A percentile compares a stretch with the other conserved stretches of the same genome.
Evolutionary conservation across 2,888 invertebrate genomes (phyloP).

Genomic region (Lamellibrachia satsuma): DNA sequence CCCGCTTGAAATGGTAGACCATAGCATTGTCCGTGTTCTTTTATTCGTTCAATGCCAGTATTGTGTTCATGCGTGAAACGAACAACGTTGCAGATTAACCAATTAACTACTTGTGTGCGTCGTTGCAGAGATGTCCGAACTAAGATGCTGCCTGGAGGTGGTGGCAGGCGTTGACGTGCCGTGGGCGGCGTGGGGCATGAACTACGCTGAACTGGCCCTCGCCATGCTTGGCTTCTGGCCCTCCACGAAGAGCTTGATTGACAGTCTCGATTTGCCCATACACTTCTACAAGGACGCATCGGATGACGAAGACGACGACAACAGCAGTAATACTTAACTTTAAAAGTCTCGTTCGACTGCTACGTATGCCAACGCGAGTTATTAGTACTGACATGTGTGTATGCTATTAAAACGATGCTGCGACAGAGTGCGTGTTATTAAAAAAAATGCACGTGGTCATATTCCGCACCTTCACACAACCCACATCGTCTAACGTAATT

Average conservation of each 20-base stretch:
- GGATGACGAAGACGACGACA: not conserved
- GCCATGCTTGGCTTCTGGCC: conserved; percentile 17
- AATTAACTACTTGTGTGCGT: not conserved
- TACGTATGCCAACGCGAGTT: not conserved
- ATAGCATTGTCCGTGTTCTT: no score
- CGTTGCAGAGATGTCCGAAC: not conserved
- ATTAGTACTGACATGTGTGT: not conserved
- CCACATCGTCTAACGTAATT: no score
- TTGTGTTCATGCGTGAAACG: no score
- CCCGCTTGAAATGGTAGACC: no score
- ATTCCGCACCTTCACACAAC: no score
- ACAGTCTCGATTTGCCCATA: conserved; percentile 1
- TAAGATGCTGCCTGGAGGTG: not conserved
- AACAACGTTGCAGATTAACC: no score
- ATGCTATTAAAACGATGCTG: not conserved
- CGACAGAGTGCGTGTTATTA: not conserved
- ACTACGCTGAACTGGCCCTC: not conserved
- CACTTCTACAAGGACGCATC: not conserved
- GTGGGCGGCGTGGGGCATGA: not conserved
- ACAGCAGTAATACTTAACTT: not conserved
- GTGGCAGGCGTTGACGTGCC: not conserved
- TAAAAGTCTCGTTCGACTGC: not conserved
- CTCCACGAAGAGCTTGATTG: not conserved
- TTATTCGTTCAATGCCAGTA: no score
- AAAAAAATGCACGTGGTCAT: no score